phyloP scores from a whole-genome alignment of 2,113 vertebrate species.

The Actinemys pallida region DNA sequence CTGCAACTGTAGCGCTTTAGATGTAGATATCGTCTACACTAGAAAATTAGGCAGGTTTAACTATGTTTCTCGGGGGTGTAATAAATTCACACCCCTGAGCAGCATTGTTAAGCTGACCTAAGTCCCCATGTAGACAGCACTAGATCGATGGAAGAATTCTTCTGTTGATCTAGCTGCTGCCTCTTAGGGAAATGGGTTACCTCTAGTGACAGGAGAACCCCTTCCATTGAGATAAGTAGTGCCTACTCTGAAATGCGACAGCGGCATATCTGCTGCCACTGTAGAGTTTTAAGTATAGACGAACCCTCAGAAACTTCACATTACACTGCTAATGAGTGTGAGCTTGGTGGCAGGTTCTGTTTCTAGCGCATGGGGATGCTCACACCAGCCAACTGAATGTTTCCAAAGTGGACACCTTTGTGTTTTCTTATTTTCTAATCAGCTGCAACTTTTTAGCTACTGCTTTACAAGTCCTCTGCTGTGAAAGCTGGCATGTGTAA shows the following conservation, averaged over 20 bases:
- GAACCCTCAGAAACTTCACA: background rate
- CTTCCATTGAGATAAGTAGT: background rate
- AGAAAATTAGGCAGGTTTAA: background rate
- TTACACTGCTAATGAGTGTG: background rate
- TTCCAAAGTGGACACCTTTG: background rate
- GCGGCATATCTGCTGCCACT: background rate
- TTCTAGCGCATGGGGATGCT: background rate
- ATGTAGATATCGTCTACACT: background rate
- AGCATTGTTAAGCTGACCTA: background rate
- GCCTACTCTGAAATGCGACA: background rate
- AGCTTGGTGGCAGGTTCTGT: fast-evolving
- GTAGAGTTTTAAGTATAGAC: background rate
- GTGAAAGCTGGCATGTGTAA: background rate
- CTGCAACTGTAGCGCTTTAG: background rate
- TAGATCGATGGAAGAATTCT: background rate
- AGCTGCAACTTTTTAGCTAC: background rate
- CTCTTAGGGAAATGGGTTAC: no score
- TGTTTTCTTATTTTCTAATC: background rate
- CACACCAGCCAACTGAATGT: background rate
- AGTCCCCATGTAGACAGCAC: background rate
- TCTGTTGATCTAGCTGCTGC: no score
- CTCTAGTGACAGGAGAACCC: no score
- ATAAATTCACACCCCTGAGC: background rate
- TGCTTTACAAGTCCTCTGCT: fast-evolving
- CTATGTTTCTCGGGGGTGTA: background rate